phyloP scores from a whole-genome alignment of 2,797 vertebrate genomes.

The Zenarchopterus dispar region DNA sequence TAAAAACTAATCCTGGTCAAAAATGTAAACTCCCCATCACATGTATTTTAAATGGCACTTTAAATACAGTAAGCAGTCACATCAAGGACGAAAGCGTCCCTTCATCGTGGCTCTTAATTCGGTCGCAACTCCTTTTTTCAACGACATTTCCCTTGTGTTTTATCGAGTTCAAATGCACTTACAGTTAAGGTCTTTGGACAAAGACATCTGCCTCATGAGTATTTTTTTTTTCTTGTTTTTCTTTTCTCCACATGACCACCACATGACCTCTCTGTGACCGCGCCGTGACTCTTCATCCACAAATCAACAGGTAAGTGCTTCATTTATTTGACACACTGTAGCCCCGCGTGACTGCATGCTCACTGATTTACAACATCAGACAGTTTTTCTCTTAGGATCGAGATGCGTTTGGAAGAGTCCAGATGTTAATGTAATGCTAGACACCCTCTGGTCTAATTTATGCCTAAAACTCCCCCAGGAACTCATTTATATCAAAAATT shows the following conservation, averaged over 20 bases:
- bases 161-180: neutral
- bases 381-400: constrained; percentile 1
- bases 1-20: too few relatives aligned
- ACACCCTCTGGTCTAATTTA: neutral
- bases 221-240: constrained; percentile 18
- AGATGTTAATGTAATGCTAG: constrained; percentile 18
- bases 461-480: constrained; percentile 7
- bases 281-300: constrained; percentile 6
- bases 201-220: neutral
- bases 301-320: constrained; percentile 71
- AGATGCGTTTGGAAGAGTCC: constrained; percentile 1
- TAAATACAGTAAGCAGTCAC: too few relatives aligned
- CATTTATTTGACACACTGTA: constrained; percentile 18
- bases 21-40: too few relatives aligned
- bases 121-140: neutral
- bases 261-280: constrained; percentile 2
- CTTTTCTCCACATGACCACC: constrained; percentile 50
- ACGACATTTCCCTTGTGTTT: neutral
- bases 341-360: neutral
- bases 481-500: constrained; percentile 13
- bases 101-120: too few relatives aligned
- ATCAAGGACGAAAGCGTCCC: too few relatives aligned
- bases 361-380: constrained; percentile 12
- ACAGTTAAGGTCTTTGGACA: neutral
- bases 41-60: too few relatives aligned